These are phyloP conservation scores for Corythornis leucogaster DNA, from an alignment of 2,797 vertebrate species.

Conservation along the genomic window DNA sequence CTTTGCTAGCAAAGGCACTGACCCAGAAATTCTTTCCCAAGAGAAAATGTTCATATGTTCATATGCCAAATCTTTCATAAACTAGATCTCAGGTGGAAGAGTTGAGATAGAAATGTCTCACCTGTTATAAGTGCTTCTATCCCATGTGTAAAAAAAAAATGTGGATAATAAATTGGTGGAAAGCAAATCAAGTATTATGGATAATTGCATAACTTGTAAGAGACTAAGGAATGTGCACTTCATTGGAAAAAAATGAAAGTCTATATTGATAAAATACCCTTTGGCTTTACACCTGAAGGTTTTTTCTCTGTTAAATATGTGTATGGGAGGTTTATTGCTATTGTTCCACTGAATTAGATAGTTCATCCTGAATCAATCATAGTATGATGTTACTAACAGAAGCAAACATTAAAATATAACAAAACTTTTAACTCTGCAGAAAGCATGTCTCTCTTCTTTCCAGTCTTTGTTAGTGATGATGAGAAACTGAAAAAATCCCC, in stretches of 20 bases:
- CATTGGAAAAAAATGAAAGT: neutral
- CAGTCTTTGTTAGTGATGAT: neutral
- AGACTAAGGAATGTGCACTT: neutral
- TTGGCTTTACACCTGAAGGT: neutral
- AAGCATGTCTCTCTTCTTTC: neutral
- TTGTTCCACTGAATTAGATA: neutral
- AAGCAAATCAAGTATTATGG: neutral
- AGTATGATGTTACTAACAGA: neutral
- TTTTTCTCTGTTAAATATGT: neutral
- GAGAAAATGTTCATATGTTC: neutral
- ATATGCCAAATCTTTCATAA: neutral
- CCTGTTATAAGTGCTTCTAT: neutral
- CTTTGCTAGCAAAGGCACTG: neutral
- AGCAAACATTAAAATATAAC: neutral
- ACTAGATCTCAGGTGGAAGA: neutral
- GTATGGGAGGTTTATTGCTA: neutral
- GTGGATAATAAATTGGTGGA: neutral
- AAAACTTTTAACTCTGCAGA: neutral
- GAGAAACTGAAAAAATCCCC: neutral
- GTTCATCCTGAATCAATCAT: neutral
- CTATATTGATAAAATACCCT: neutral
- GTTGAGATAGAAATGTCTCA: neutral
- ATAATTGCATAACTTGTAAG: neutral
- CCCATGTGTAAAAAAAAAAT: neutral
- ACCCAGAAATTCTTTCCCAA: constrained; percentile 14